These are phyloP conservation scores for Microtus richardsoni DNA, from an alignment of 2,113 vertebrate species.

Conservation along the genomic window DNA sequence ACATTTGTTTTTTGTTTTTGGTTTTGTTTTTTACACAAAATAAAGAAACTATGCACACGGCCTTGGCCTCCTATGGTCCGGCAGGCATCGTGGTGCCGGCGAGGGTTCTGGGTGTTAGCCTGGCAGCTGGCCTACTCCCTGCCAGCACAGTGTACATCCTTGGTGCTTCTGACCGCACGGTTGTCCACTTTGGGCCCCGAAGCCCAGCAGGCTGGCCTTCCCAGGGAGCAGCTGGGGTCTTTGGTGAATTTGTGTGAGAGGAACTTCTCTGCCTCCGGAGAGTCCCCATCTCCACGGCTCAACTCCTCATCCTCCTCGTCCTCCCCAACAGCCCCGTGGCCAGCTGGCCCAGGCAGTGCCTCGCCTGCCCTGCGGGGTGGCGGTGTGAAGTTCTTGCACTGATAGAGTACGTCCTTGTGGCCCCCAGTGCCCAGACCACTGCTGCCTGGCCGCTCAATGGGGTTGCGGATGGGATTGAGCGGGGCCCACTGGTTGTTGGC, in stretches of 20 bases:
- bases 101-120: background rate
- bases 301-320: constrained; percentile 88
- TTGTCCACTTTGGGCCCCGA: constrained; percentile 94
- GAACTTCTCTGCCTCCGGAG: constrained; percentile 90
- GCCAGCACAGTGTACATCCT: constrained; percentile 85
- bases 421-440: constrained; percentile 87
- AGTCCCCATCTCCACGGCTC: constrained; percentile 78
- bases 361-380: constrained; percentile 91
- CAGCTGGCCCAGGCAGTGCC: constrained; percentile 88
- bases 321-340: constrained; percentile 85
- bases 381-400: constrained; percentile 93
- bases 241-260: constrained; percentile 89
- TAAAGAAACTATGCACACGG: constrained; percentile 90
- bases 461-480: constrained; percentile 90
- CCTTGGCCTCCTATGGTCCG: constrained; percentile 72
- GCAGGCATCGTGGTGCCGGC: background rate
- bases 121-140: constrained; percentile 87
- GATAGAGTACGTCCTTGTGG: constrained; percentile 91
- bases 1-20: constrained; percentile 87
- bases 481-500: constrained; percentile 96
- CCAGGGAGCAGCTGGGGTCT: constrained; percentile 85
- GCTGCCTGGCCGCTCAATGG: constrained; percentile 88
- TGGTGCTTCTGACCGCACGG: constrained; percentile 92
- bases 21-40: constrained; percentile 89
- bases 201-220: constrained; percentile 91